phyloP scores from a whole-genome alignment of 1,140 invertebrate genomes.

The Trichonephila clavata region DNA sequence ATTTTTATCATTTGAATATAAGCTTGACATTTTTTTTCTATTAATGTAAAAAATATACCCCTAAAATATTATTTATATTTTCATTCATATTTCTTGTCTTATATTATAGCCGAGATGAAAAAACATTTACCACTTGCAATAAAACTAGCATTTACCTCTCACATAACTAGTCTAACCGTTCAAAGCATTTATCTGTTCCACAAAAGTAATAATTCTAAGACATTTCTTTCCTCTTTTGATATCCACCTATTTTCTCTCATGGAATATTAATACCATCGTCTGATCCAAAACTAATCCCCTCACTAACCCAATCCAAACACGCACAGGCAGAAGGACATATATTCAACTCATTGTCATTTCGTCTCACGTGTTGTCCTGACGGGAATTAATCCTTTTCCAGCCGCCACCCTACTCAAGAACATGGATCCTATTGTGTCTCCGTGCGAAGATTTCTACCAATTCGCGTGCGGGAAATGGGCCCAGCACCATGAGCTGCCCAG shows the following conservation, averaged over 20 bases:
- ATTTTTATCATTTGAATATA: too few relatives aligned
- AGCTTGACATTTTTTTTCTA: too few relatives aligned
- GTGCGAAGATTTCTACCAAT: slow-evolving; percentile 95
- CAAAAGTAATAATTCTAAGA: too few relatives aligned
- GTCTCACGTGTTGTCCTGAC: background rate
- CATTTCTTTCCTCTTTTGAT: too few relatives aligned
- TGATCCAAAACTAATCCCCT: background rate
- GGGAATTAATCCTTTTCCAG: slow-evolving; percentile 11
- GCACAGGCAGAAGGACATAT: background rate
- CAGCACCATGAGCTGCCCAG: slow-evolving; percentile 86
- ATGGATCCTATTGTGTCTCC: slow-evolving; percentile 90
- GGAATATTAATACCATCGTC: background rate
- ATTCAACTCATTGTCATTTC: background rate
- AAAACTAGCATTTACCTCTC: too few relatives aligned
- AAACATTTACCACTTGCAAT: too few relatives aligned
- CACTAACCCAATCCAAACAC: slow-evolving; percentile 3
- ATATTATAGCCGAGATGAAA: too few relatives aligned
- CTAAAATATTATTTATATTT: too few relatives aligned
- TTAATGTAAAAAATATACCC: too few relatives aligned
- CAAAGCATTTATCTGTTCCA: too few relatives aligned
- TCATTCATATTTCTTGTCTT: too few relatives aligned
- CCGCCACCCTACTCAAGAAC: slow-evolving; percentile 78
- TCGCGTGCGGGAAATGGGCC: slow-evolving; percentile 89
- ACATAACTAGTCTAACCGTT: too few relatives aligned
- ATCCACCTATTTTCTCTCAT: background rate